Conservation (phyloP, 2,113 vertebrate species). For the Sus scrofa region DNA sequence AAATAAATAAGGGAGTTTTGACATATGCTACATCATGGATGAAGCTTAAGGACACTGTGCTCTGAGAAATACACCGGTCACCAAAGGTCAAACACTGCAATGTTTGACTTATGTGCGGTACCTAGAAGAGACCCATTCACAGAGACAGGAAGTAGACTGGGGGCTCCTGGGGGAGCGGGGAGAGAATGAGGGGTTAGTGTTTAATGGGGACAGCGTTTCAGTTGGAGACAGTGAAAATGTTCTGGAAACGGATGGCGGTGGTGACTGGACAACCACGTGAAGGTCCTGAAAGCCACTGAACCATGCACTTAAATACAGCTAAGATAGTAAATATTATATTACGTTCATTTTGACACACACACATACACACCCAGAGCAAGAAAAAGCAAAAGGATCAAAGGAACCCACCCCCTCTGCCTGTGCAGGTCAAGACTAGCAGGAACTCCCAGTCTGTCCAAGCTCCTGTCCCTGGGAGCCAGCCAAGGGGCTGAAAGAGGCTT, state of each 20-base stretch:
- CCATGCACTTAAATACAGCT: background rate
- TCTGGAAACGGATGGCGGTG: background rate
- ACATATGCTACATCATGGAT: background rate
- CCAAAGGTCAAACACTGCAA: background rate
- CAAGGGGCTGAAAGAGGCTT: background rate
- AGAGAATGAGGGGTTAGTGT: background rate
- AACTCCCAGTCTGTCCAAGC: background rate
- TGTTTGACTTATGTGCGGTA: background rate
- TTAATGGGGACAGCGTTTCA: background rate
- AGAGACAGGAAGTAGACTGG: background rate
- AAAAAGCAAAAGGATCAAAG: background rate
- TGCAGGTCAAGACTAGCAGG: background rate
- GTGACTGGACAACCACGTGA: background rate
- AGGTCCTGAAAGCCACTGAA: background rate
- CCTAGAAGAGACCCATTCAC: rapidly evolving
- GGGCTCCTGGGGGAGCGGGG: background rate
- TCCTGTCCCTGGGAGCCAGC: background rate
- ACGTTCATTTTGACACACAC: background rate
- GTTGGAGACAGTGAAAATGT: background rate
- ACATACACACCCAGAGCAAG: background rate
- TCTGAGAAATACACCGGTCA: background rate
- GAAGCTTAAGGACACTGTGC: background rate
- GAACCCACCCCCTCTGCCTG: background rate
- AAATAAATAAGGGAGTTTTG: background rate
- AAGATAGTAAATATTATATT: background rate